Evolutionary conservation across 2,888 invertebrate species (phyloP), one percentile per base, ranked within the genome.

Genomic region (Euzophera pinguis): DNA sequence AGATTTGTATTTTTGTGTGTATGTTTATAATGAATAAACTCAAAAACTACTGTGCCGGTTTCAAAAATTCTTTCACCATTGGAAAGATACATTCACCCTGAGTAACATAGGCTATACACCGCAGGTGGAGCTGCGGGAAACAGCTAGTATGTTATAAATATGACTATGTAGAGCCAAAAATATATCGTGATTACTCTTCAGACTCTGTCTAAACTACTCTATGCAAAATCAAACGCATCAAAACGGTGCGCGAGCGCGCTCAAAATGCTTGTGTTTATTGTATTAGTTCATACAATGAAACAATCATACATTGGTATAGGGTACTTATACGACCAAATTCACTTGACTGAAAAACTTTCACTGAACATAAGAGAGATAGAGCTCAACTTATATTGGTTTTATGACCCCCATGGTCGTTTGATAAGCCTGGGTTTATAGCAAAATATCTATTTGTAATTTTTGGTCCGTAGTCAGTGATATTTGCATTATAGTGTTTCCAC

Each of bases 361-460:
- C 14, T 27, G n/a, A 35, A 37, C 1, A 7, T 48, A n/a, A 45
- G 41, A 50, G 27, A 14, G 5, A 3, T 43, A 42, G 10, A 52
- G 63, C 14, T 62, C 67, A 57, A 49, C 1, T 49, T 65, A 58
- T 6, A 37, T 6, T 67, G 64, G 72, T 27, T 27, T 22, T 52
- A 39, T 45, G 53, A 59, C 65, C 64, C 64, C 47, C 59, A 42
- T 53, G 54, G 59, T 58, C 59, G 59, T 58, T 55, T 67, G 63
- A 73, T 72, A 69, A 73, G 71, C 69, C 58, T 57, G 60, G 56
- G 38, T 29, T 64, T 67, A 64, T 64, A 63, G 66, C 66, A 64
- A 71, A 69, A 67, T 73, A 75, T 74, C 69, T 73, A 68, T 72
- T 73, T 74, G 71, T 71, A 67, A 62, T 64, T 64, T 66, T 75